phyloP scores from a whole-genome alignment of 2,113 vertebrate species.

The Protobothrops mucrosquamatus region DNA sequence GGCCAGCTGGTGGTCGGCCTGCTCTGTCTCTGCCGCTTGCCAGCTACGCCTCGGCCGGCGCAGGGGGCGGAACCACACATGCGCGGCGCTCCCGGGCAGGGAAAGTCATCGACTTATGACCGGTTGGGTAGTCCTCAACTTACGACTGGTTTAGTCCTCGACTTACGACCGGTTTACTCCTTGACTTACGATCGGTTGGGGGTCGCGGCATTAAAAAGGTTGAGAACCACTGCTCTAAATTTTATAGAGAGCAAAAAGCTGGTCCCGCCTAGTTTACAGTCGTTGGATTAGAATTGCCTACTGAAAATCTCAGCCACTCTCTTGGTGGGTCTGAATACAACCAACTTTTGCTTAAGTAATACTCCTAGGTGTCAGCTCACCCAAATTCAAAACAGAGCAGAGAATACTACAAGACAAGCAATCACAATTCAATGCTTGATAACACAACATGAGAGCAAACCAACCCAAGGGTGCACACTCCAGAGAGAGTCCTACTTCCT shows the following conservation, averaged over 20 bases:
- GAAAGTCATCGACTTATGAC: no score
- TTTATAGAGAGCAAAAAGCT: background rate
- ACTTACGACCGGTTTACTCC: no score
- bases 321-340: background rate
- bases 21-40: no score
- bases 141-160: no score
- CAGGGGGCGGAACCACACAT: no score
- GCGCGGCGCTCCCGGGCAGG: no score
- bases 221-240: no score
- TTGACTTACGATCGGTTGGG: no score
- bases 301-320: background rate
- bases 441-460: background rate
- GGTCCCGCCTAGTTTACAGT: background rate
- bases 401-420: background rate
- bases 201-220: no score
- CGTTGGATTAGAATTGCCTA: background rate
- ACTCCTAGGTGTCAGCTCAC: background rate
- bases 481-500: background rate
- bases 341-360: background rate
- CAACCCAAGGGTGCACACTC: background rate
- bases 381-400: background rate
- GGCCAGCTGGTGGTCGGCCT: no score
- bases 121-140: no score
- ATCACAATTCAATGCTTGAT: background rate
- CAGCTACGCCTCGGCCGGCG: no score